Evolutionary conservation across 1,140 invertebrate species (phyloP).

Genomic region (Bathynomus jamesi): DNA sequence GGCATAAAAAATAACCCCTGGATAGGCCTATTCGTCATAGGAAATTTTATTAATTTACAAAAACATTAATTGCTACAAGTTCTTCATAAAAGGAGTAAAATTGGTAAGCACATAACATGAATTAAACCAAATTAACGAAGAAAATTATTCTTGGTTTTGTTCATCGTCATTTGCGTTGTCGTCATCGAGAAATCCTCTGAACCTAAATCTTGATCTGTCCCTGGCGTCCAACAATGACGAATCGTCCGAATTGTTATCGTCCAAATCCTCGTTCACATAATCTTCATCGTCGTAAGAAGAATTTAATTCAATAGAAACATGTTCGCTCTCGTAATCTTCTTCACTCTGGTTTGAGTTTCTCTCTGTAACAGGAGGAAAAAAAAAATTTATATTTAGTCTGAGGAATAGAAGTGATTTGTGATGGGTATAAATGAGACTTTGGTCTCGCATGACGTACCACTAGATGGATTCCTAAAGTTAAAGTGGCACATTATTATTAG

Average conservation of each 20-base stretch:
- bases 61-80: too few species aligned
- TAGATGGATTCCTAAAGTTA: too few species aligned
- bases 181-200: neutral
- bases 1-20: too few species aligned
- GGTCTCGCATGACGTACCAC: too few species aligned
- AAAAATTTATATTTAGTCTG: neutral
- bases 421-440: too few species aligned
- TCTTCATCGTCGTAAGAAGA: neutral
- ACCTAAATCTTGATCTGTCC: neutral
- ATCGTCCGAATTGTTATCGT: neutral
- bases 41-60: too few species aligned
- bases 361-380: neutral
- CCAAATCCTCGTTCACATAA: neutral
- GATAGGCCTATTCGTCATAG: too few species aligned
- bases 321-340: neutral
- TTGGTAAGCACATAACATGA: too few species aligned
- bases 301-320: neutral
- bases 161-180: neutral
- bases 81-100: too few species aligned
- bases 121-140: too few species aligned
- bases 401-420: too few species aligned
- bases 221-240: neutral
- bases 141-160: neutral
- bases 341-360: neutral
- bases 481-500: too few species aligned